phyloP scores from a whole-genome alignment of 1,140 invertebrate species.

The Parapsyche elsis region DNA sequence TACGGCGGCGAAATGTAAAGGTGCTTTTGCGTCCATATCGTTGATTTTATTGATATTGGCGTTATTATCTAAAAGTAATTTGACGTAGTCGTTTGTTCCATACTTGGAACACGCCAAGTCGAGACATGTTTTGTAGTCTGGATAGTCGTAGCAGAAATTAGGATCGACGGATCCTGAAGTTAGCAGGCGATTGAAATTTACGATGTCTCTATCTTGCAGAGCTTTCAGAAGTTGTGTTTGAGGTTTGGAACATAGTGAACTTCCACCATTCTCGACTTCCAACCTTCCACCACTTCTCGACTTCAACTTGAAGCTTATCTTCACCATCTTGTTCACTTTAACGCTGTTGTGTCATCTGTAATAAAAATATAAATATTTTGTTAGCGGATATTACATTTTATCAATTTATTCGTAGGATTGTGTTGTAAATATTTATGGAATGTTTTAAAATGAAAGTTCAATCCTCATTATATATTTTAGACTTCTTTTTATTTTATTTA shows the following conservation, averaged over 20 bases:
- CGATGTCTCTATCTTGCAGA: conserved; percentile 62
- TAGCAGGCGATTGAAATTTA: conserved; percentile 65
- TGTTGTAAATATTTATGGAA: too few relatives aligned
- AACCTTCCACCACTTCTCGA: too few relatives aligned
- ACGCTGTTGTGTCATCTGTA: conserved; percentile 61
- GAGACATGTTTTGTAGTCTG: conserved; percentile 68
- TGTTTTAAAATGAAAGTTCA: too few relatives aligned
- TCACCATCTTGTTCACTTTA: conserved; percentile 59
- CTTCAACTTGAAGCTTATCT: conserved; percentile 66
- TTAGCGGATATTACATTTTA: too few relatives aligned
- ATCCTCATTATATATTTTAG: too few relatives aligned
- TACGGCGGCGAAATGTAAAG: conserved; percentile 76
- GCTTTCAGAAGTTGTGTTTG: conserved; percentile 64
- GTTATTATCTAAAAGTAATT: conserved; percentile 73
- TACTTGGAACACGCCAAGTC: conserved; percentile 67
- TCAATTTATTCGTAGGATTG: too few relatives aligned
- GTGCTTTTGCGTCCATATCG: conserved; percentile 71
- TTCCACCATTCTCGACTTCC: conserved; percentile 61
- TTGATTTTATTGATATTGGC: conserved; percentile 75
- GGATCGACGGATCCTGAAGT: conserved; percentile 60
- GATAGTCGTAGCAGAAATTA: conserved; percentile 65
- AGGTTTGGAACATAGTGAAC: conserved; percentile 64
- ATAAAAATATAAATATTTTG: too few relatives aligned
- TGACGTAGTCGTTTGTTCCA: conserved; percentile 68
- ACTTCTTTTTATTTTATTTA: too few relatives aligned